Percentiles rank a stretch among this genome's conserved stretches.
Evolutionary conservation across 1,140 invertebrate species (phyloP).

Genomic region (Diabrotica undecimpunctata): DNA sequence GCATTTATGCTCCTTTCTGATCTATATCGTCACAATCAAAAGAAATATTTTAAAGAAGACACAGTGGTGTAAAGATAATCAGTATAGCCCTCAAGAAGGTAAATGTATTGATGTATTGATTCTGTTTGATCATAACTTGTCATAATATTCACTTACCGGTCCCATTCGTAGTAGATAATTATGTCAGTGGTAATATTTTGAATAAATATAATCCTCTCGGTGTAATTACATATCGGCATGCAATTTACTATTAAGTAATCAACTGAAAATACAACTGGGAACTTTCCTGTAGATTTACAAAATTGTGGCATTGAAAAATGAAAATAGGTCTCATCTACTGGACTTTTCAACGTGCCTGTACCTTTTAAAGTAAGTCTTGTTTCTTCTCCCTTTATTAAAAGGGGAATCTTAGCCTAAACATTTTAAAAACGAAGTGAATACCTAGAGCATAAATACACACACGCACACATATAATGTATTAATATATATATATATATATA

Average conservation of each 20-base stretch:
- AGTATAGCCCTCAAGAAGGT: no score
- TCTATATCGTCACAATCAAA: no score
- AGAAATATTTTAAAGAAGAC: no score
- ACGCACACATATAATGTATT: no score
- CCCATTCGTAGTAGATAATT: constrained; percentile 29
- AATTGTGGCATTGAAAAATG: constrained; percentile 8
- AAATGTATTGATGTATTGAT: no score
- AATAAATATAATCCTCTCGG: constrained; percentile 31
- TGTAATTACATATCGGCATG: constrained; percentile 27
- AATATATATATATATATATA: no score
- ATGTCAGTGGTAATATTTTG: constrained; percentile 27
- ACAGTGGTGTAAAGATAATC: no score
- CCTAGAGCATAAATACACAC: no score
- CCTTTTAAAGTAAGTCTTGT: background rate
- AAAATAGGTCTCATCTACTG: constrained; percentile 4
- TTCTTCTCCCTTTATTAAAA: constrained; percentile 12
- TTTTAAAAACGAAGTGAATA: no score
- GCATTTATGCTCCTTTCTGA: no score
- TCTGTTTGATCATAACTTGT: no score
- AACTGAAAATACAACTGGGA: constrained; percentile 20
- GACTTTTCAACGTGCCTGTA: background rate
- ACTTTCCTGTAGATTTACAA: background rate
- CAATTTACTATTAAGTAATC: constrained; percentile 28
- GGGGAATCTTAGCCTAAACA: constrained; percentile 3
- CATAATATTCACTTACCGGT: constrained; percentile 20